These are phyloP conservation scores for Dastarcus helophoroides DNA, from an alignment of 2,888 invertebrate genomes.

Conservation along the genomic window DNA sequence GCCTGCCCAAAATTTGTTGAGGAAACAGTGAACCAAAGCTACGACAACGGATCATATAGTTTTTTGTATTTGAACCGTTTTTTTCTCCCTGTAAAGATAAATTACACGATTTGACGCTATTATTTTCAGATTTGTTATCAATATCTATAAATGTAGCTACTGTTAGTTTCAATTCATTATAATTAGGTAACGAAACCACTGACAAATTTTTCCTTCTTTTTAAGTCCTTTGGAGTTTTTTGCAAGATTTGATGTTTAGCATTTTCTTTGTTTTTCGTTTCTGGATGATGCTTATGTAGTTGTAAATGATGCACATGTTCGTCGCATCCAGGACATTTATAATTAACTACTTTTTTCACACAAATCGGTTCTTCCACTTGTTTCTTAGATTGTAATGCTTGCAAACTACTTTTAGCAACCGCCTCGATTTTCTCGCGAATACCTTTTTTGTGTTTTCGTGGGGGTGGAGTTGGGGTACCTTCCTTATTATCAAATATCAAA, in stretches of 20 bases:
- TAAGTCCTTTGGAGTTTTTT: conserved; percentile 16
- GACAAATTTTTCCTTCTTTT: conserved; percentile 39
- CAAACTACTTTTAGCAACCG: conserved; percentile 29
- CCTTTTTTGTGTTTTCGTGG: conserved; percentile 33
- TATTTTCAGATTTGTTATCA: conserved; percentile 19
- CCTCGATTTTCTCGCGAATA: conserved; percentile 30
- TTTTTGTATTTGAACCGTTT: conserved; percentile 30
- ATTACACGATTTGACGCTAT: conserved; percentile 22
- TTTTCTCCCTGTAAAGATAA: conserved; percentile 27
- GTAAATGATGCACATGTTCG: conserved; percentile 24
- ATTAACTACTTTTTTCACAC: conserved; percentile 32
- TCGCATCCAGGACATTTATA: conserved; percentile 33
- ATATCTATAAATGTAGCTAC: conserved; percentile 26
- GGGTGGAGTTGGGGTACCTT: conserved; percentile 35
- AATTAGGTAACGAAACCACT: conserved; percentile 43
- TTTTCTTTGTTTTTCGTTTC: conserved; percentile 12
- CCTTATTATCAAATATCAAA: conserved; percentile 28
- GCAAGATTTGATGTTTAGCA: conserved; percentile 3
- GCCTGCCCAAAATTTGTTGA: conserved; percentile 35
- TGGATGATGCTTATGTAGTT: conserved; percentile 21
- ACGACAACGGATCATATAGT: conserved; percentile 37
- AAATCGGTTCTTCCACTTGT: conserved; percentile 30
- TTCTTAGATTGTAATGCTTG: conserved; percentile 25
- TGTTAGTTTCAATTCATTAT: conserved; percentile 37
- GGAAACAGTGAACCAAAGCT: conserved; percentile 39